Percentiles rank a stretch among this genome's conserved stretches.
Evolutionary conservation across 2,888 invertebrate genomes (phyloP).

Genomic region (Netelia inedita): DNA sequence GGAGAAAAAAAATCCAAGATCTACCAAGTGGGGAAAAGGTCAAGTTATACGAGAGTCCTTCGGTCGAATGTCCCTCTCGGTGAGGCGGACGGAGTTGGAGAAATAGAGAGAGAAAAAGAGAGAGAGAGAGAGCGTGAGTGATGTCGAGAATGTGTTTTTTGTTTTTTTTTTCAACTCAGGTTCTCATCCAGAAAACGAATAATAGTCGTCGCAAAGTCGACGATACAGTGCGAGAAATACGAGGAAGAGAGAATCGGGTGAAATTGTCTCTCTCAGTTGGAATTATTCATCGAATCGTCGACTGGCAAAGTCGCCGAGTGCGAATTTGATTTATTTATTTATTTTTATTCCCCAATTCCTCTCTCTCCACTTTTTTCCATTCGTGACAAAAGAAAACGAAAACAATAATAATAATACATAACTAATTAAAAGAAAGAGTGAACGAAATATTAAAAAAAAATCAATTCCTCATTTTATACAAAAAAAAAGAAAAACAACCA

Average conservation of each 20-base stretch:
- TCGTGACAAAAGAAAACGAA: background rate
- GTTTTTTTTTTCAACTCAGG: background rate
- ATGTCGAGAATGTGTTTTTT: constrained; percentile 19
- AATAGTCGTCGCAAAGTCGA: background rate
- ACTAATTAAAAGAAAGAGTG: background rate
- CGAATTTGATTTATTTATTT: background rate
- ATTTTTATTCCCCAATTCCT: background rate
- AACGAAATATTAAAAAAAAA: background rate
- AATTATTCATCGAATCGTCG: constrained; percentile 46
- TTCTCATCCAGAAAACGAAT: constrained; percentile 3
- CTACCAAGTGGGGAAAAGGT: constrained; percentile 14
- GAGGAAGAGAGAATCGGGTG: background rate
- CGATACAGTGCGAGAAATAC: constrained; percentile 8
- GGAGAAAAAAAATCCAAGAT: background rate
- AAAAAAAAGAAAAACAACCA: no score
- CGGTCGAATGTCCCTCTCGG: constrained; percentile 19
- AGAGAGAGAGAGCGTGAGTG: background rate
- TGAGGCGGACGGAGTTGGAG: background rate
- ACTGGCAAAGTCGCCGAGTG: background rate
- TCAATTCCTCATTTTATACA: no score
- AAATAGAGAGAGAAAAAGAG: no score
- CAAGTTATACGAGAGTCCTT: constrained; percentile 46
- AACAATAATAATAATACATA: background rate
- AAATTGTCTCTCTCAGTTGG: background rate
- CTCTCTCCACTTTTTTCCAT: background rate